Evolutionary conservation across 2,113 vertebrate species (phyloP), one percentile per base, ranked within the genome.

Genomic region (Cinclus cinclus): DNA sequence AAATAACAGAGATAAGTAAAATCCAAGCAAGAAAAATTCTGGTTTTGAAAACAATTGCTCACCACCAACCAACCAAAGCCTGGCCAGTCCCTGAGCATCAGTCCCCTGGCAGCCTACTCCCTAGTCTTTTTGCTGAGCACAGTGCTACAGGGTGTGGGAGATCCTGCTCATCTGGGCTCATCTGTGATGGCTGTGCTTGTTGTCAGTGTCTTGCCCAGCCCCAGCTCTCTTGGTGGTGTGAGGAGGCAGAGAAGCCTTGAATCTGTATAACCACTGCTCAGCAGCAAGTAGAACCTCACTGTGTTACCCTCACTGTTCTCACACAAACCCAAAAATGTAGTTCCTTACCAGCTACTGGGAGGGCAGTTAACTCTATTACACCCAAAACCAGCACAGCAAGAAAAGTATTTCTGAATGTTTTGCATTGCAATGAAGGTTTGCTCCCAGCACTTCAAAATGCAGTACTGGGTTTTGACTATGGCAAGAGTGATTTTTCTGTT

Each of bases 121-220:
- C 9, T 28, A 14, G 17, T 27, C 27, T 76, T 41, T 35, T 63
- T 47, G 23, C 33, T 17, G 14, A 78, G 27, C n/a, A 14, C n/a
- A 25, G 24, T 0, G 0, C 28, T 37, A 3, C 39, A 30, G 24
- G 9, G 11, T 44, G 2, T 55, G 55, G 21, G 18, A 3, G 50
- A 28, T 35, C 14, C 19, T 28, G 30, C 19, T 74, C 49, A 55
- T 21, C 6, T 35, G 18, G 16, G 6, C 12, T 49, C n/a, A 21
- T 3, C 39, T 59, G 37, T 73, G 31, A 37, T 15, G 4, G 8
- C 31, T 39, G 24, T 39, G n/a, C 30, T 24, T 12, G 13, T 11
- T 69, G 22, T 14, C 22, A 33, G 2, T 21, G 31, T 22, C 20
- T 39, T 56, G 19, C 19, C 41, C 21, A 37, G 31, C 11, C 8